Evolutionary conservation across 2,113 vertebrate species (phyloP), one percentile per base, ranked within the genome.

Genomic region (Myiopsitta monachus): DNA sequence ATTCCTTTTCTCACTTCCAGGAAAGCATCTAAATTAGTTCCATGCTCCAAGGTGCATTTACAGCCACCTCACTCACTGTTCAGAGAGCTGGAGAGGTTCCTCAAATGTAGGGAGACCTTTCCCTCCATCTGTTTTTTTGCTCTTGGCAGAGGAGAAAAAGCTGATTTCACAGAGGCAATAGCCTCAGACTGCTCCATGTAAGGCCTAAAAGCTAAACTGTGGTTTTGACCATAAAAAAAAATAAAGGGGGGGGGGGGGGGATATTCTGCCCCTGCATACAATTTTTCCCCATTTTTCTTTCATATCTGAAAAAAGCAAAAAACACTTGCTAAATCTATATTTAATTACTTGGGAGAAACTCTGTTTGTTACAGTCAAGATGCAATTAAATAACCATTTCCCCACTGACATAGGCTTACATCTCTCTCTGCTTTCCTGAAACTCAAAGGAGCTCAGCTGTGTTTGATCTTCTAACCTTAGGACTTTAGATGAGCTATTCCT

Each of bases 381-480:
- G 4, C 2, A 5, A 27, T 74, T 81, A 82, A 92, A 18, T 70
- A 82, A 7, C 47, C 14, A 28, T 61, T 41, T 92, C 33, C 23
- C 15, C 73, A 1, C 30, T 36, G 39, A 61, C 21, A 15, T 3
- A 36, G 15, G 15, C 23, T 73, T 83, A 86, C 27, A 41, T 59
- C 13, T 80, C 49, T 81, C 54, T 2, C 36, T 69, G 30, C 8
- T 69, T 54, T 83, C 44, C 21, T 57, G 41, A 73, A 88, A 69
- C 54, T 80, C 24, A 27, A 7, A 33, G 33, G 15, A 59, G 38
- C 5, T 67, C 0, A 0, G 1, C 27, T 88, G 33, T 43, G 2
- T 73, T 76, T 69, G 30, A 69, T 76, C 52, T 79, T 90, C 27
- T 80, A 80, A 73, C 24, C 21, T 75, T 46, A 92, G 16, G 11